phyloP scores from a whole-genome alignment of 2,888 invertebrate species.

The Himalopsyche japonica region DNA sequence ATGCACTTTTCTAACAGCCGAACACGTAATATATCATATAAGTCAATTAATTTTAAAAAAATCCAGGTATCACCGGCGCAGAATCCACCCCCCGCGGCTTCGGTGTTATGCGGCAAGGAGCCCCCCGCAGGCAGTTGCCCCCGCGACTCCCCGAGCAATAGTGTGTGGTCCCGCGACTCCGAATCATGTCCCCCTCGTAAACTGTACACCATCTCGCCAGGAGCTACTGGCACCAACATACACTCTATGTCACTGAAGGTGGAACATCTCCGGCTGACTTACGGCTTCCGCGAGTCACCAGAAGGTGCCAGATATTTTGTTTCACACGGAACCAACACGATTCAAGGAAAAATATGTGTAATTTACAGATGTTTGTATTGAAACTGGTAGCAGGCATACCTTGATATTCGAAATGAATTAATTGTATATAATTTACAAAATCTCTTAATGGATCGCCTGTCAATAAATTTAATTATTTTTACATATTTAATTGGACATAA shows the following conservation, averaged over 20 bases:
- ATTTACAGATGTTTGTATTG: background rate
- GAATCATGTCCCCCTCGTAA: background rate
- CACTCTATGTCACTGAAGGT: background rate
- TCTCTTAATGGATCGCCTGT: no score
- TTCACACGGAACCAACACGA: background rate
- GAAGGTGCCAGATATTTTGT: background rate
- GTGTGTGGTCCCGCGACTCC: constrained; percentile 30
- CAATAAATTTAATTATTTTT: no score
- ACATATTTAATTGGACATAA: no score
- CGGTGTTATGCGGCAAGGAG: constrained; percentile 46
- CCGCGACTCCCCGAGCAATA: constrained; percentile 7
- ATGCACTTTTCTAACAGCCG: background rate
- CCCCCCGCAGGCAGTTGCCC: constrained; percentile 52
- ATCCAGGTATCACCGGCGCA: constrained; percentile 20
- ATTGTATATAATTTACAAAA: background rate
- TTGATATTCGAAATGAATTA: background rate
- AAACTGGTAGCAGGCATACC: background rate
- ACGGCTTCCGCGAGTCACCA: background rate
- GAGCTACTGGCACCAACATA: background rate
- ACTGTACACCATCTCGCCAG: background rate
- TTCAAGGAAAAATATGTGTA: background rate
- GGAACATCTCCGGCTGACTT: background rate
- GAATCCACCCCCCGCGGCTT: constrained; percentile 55
- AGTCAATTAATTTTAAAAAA: background rate
- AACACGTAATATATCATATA: background rate